A percentile compares a stretch with the other conserved stretches of the same genome.
phyloP scores from a whole-genome alignment of 2,888 invertebrate genomes.

The Eustalomyia histrio region DNA sequence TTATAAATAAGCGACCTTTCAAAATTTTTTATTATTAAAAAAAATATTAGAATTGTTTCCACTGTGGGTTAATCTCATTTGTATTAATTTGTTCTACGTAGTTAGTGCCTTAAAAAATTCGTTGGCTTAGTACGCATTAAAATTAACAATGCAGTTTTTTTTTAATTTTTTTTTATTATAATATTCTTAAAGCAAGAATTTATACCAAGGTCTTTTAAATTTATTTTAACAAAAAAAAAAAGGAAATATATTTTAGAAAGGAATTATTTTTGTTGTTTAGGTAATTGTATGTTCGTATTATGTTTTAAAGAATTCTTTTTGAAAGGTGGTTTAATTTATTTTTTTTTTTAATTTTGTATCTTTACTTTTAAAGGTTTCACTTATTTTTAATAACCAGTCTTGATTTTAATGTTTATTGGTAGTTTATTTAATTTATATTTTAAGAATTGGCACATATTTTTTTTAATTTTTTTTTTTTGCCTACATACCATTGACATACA shows the following conservation, averaged over 20 bases:
- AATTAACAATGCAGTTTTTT: not conserved
- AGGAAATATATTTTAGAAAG: constrained; percentile 3
- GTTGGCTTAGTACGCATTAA: not conserved
- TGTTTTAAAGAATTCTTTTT: constrained; percentile 1
- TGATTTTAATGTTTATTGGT: not conserved
- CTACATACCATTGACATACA: constrained; percentile 8
- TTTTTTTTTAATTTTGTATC: not conserved
- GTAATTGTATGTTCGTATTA: not conserved
- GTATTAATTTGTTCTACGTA: too few species aligned
- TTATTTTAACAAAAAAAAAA: constrained; percentile 8
- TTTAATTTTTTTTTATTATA: not conserved
- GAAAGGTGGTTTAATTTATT: constrained; percentile 3
- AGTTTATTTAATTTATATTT: not conserved
- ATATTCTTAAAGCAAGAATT: not conserved
- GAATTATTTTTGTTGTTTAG: not conserved
- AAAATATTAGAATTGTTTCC: too few species aligned
- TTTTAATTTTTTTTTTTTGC: not conserved
- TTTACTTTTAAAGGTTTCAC: not conserved
- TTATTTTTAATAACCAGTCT: not conserved
- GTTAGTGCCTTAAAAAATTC: not conserved
- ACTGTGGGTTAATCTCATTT: too few species aligned
- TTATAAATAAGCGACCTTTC: too few species aligned
- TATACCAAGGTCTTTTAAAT: constrained; percentile 1
- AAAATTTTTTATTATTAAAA: too few species aligned
- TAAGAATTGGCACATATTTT: constrained; percentile 11